Percentiles rank a stretch among this genome's conserved stretches.
Conservation (phyloP, 2,888 invertebrate species). For the Brachynemurus nebulosus region DNA sequence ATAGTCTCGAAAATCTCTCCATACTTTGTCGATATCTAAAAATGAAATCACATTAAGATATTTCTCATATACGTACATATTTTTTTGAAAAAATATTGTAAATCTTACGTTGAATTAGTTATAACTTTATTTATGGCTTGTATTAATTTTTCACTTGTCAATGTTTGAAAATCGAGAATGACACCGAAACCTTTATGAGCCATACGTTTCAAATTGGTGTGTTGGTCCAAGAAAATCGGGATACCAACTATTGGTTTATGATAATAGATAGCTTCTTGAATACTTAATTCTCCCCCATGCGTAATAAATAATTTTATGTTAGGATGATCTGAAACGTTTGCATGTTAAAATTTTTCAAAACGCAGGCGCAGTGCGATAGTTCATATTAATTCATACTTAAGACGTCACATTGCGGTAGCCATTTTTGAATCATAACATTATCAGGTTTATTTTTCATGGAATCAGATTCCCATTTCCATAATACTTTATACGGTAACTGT, state of each 20-base stretch:
- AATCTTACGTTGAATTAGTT: constrained; percentile 20
- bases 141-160: constrained; percentile 17
- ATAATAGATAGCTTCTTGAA: constrained; percentile 21
- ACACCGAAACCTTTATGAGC: constrained; percentile 20
- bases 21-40: constrained; percentile 19
- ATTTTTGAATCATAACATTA: constrained; percentile 19
- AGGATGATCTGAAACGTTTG: constrained; percentile 18
- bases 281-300: constrained; percentile 23
- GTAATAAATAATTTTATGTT: constrained; percentile 21
- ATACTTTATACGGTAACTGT: constrained; percentile 22
- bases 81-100: too few relatives aligned
- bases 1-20: constrained; percentile 15
- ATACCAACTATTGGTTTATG: constrained; percentile 22
- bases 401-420: constrained; percentile 9
- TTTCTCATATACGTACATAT: too few relatives aligned
- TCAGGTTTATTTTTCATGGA: constrained; percentile 16
- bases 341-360: too few relatives aligned
- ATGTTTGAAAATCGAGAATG: constrained; percentile 16
- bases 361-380: too few relatives aligned
- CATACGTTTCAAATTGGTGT: constrained; percentile 22
- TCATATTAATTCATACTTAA: too few relatives aligned
- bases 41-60: too few relatives aligned
- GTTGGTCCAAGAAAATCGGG: constrained; percentile 26
- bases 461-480: constrained; percentile 26
- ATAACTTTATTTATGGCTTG: constrained; percentile 19